phyloP scores from a whole-genome alignment of 1,140 invertebrate species.

The Drosophila nebulosa region DNA sequence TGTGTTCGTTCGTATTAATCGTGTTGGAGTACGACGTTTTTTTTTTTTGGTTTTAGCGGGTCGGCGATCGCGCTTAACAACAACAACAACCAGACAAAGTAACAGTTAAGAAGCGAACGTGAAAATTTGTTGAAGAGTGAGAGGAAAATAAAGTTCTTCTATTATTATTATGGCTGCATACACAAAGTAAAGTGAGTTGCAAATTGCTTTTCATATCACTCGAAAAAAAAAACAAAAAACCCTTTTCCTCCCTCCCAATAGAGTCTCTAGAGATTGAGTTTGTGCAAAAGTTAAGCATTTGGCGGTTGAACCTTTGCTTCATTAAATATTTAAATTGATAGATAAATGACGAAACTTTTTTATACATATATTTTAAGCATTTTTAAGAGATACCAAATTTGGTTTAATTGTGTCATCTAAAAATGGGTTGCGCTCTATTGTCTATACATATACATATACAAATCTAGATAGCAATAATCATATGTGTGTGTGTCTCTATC shows the following conservation, averaged over 20 bases:
- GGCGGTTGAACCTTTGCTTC: conserved; percentile 30
- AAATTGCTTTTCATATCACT: conserved; percentile 22
- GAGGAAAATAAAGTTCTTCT: background rate
- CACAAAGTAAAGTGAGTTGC: conserved; percentile 35
- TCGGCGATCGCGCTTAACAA: conserved; percentile 30
- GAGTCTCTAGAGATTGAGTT: conserved; percentile 69
- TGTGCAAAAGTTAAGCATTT: conserved; percentile 19
- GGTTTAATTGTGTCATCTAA: conserved; percentile 26
- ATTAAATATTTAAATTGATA: conserved; percentile 64
- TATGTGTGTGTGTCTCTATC: conserved; percentile 7
- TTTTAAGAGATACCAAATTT: conserved; percentile 30
- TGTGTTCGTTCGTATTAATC: conserved; percentile 15
- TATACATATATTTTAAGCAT: background rate
- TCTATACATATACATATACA: background rate
- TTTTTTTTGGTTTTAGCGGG: conserved; percentile 9
- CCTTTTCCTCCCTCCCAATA: conserved; percentile 44
- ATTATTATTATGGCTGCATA: background rate
- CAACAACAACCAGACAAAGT: background rate
- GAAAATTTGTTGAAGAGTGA: conserved; percentile 23
- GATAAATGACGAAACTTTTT: conserved; percentile 16
- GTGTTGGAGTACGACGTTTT: background rate
- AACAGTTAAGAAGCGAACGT: conserved; percentile 35
- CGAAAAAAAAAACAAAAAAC: background rate
- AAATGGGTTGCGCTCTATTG: background rate
- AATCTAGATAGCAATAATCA: conserved; percentile 40